Base-by-base conservation (phyloP, 2,113 vertebrate genomes). In the Corythoichthys intestinalis region DNA sequence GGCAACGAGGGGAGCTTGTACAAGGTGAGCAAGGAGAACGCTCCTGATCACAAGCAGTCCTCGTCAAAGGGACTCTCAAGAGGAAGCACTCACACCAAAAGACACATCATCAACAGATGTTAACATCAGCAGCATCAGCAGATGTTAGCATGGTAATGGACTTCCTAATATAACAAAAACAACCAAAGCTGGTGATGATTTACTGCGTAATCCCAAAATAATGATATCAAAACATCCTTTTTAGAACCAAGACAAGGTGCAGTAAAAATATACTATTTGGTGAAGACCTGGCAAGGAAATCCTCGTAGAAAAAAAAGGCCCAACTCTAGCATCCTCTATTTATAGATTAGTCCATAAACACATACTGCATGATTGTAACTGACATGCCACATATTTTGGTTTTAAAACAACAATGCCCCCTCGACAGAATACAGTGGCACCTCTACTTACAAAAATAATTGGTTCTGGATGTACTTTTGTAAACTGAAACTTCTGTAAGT, bases 21-120 rank as follows among this genome's bases (percentile, higher is more conserved):
- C 17, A 10, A 76, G 76, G 64, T 70, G 73, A 82, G 64, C 67
- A 76, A 17, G 83, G 74, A 77, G 74, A 81, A 73, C 2, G 1
- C 48, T 61, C 38, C 28, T 48, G 12, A 73, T 60, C 39, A 62
- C 57, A 50, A 63, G 71, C 46, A 68, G 65, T 17, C 73, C 17
- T 41, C 54, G 62, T 66, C 65, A 62, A 74, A 76, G 70, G 76
- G 71, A 76, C 65, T 47, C 20, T 14, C 47, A 71, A 50, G 7
- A 66, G n/a, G 39, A 52, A 65, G 70, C 52, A 52, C 48, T 46
- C 52, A 28, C 2, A 17, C 6, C n/a, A 17, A 48, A 53, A 15
- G 52, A 52, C 50, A 34, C 64, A 69, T 70, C 50, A 4, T 28
- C 56, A 52, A 38, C 44, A 65, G 65, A 48, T 64, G 46, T 15